Evolutionary conservation across 1,140 invertebrate species (phyloP), one percentile per base, ranked within the genome.

Genomic region (Wasmannia auropunctata): DNA sequence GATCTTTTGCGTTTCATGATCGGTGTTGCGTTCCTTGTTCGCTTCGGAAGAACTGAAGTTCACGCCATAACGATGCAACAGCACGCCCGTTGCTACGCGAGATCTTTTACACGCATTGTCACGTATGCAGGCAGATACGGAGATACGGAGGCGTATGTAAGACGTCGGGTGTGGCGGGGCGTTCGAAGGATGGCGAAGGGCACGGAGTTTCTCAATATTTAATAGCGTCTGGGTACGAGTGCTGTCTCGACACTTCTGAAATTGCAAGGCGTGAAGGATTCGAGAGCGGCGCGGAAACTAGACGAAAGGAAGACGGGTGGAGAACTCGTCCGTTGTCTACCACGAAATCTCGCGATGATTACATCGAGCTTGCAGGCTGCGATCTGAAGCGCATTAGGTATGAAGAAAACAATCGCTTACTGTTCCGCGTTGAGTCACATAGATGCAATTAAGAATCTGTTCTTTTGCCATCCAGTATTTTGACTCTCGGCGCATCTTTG

Each of bases 201-300:
- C 80, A 72, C 43, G 76, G 83, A 51, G 91, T 93, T 93, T 91
- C 93, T 95, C 94, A 94, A 95, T 95, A 95, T 95, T 95, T 95
- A 95, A 95, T 94, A 95, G 93, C 93, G 92, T 94, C 93, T 93
- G 92, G 92, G 87, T 91, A 90, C 89, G 91, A 94, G 91, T 94
- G 94, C 94, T 95, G 93, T 91, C 94, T 95, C 94, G 93, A 95
- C 94, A 95, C 93, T 95, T 94, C 88, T 94, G 92, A 94, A 95
- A 95, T 95, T 94, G 93, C 93, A 92, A 92, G 92, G 92, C 93
- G 91, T 69, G 83, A 88, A 86, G 70, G 87, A 89, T 56, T 91
- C 85, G 67, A 90, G 60, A 34, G 74, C 2, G 34, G 76, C 81
- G 86, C 58, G 74, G 81, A 81, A 88, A 89, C 91, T 91, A 90